Percentiles rank a stretch among this genome's conserved stretches.
Evolutionary conservation across 2,888 invertebrate species (phyloP).

Genomic region (Plagodis dolabraria): DNA sequence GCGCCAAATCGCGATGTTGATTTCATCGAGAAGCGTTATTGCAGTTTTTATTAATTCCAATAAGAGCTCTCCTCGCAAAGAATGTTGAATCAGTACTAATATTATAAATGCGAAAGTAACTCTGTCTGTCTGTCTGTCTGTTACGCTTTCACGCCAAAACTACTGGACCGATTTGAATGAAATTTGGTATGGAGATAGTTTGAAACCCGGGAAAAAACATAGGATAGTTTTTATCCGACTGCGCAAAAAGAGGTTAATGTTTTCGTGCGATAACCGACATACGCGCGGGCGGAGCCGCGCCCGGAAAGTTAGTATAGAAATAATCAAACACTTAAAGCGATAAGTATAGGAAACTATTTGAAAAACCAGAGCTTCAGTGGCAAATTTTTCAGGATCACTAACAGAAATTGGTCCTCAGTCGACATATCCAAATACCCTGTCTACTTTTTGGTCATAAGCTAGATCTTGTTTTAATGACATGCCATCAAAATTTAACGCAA

Average conservation of each 20-base stretch:
- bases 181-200: too few species aligned
- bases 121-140: too few species aligned
- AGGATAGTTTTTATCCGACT: too few species aligned
- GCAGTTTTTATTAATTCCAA: not conserved
- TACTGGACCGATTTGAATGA: too few species aligned
- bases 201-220: too few species aligned
- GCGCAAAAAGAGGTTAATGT: too few species aligned
- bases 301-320: too few species aligned
- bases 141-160: too few species aligned
- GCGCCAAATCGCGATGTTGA: slow-evolving; percentile 23
- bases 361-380: not conserved
- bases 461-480: not conserved
- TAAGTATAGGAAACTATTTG: slow-evolving; percentile 9
- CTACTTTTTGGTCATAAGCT: not conserved
- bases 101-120: too few species aligned
- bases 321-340: not conserved
- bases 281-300: too few species aligned
- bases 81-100: too few species aligned
- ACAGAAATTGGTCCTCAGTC: not conserved
- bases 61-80: not conserved
- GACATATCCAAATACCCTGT: not conserved
- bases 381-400: not conserved
- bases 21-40: slow-evolving; percentile 21
- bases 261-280: too few species aligned
- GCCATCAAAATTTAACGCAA: not conserved